These are phyloP conservation scores for Odontophorus gujanensis DNA, from an alignment of 2,113 vertebrate genomes.

Conservation along the genomic window DNA sequence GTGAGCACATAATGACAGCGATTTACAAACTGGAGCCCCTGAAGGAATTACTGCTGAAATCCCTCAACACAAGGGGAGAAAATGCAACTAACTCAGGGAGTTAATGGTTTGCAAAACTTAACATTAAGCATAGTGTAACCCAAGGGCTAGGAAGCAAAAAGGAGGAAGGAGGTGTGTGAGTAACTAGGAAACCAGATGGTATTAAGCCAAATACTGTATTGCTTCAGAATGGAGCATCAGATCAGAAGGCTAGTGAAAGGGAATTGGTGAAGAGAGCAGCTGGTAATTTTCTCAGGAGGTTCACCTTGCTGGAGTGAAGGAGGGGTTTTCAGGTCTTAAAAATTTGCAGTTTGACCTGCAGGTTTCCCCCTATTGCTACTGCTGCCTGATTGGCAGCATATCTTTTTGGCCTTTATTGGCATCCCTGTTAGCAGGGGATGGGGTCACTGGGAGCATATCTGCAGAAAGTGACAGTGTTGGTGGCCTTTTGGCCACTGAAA, in stretches of 20 bases:
- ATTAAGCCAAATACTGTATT: not conserved
- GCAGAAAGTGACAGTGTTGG: not conserved
- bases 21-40: not conserved
- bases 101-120: not conserved
- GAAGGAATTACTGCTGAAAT: not conserved
- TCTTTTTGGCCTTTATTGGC: not conserved
- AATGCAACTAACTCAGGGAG: not conserved
- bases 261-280: not conserved
- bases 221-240: not conserved
- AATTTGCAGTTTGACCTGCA: not conserved
- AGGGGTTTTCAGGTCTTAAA: not conserved
- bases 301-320: not conserved
- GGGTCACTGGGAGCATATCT: not conserved
- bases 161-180: not conserved
- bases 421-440: not conserved
- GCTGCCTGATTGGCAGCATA: not conserved
- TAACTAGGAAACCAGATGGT: not conserved
- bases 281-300: not conserved
- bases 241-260: not conserved
- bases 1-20: not conserved
- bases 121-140: not conserved
- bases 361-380: not conserved
- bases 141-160: not conserved
- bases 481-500: conserved; percentile 15
- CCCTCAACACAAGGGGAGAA: not conserved